Evolutionary conservation across 2,797 vertebrate species (phyloP).

Genomic region (Falco concolor): DNA sequence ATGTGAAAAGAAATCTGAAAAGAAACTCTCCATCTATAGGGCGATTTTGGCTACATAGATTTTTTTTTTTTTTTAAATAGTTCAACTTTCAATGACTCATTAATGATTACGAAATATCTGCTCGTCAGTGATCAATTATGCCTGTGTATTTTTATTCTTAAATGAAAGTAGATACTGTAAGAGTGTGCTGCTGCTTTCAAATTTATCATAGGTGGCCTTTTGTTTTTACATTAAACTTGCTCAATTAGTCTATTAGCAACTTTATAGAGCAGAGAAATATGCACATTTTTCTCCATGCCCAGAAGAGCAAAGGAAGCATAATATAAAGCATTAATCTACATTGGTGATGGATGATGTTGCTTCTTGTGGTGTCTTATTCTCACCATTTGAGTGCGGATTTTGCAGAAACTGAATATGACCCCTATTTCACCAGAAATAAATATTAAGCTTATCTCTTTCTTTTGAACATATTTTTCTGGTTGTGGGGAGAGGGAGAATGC

Average conservation of each 20-base stretch:
- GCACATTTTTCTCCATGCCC: neutral
- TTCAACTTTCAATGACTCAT: neutral
- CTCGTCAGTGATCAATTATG: neutral
- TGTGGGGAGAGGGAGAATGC: neutral
- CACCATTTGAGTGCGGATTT: neutral
- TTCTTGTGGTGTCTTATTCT: neutral
- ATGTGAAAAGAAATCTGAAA: neutral
- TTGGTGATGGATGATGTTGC: neutral
- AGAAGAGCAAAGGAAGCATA: neutral
- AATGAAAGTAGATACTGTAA: neutral
- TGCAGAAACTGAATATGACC: neutral
- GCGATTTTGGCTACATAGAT: neutral
- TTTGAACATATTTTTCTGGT: neutral
- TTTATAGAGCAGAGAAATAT: neutral
- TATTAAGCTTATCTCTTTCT: neutral
- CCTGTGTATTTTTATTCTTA: neutral
- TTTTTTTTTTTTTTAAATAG: neutral
- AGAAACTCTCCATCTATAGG: neutral
- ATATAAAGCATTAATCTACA: neutral
- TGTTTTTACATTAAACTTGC: neutral
- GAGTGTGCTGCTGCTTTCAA: neutral
- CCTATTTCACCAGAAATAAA: neutral
- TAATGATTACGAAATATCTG: neutral
- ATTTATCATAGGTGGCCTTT: neutral
- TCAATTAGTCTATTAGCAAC: constrained; percentile 6